Percentiles rank a stretch among this genome's conserved stretches.
Conservation (phyloP, 2,888 invertebrate genomes). For the Leptogaster cylindrica region DNA sequence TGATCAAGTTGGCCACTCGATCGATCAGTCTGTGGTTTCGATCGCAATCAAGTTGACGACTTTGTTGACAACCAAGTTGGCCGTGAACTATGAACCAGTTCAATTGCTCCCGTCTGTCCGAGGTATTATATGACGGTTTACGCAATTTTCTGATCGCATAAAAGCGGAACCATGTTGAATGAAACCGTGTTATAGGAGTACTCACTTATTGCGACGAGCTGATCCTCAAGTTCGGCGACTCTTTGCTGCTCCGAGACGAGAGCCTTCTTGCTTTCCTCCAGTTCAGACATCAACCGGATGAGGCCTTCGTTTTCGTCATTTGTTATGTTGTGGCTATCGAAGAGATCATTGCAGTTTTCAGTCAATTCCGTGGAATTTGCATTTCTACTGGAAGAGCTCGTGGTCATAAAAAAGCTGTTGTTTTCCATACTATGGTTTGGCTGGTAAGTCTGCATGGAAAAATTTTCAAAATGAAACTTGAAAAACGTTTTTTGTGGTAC, state of each 20-base stretch:
- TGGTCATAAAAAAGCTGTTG: constrained; percentile 52
- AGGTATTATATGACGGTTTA: too few species aligned
- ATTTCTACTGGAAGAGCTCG: constrained; percentile 49
- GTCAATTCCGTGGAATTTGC: constrained; percentile 57
- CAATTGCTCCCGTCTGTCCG: too few species aligned
- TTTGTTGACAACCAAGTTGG: too few species aligned
- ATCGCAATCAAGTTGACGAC: too few species aligned
- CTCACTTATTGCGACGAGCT: constrained; percentile 67
- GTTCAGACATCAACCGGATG: constrained; percentile 70
- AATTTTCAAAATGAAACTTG: background rate
- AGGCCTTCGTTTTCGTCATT: constrained; percentile 60
- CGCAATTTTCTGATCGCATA: too few species aligned
- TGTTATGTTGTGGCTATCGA: constrained; percentile 48
- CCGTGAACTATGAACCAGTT: too few species aligned
- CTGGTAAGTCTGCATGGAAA: constrained; percentile 48
- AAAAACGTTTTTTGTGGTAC: background rate
- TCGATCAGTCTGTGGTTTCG: too few species aligned
- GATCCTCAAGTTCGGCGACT: constrained; percentile 78
- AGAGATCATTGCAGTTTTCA: constrained; percentile 48
- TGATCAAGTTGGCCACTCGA: too few species aligned
- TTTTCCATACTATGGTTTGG: constrained; percentile 53
- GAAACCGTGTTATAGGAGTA: constrained; percentile 19
- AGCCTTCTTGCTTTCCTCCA: constrained; percentile 73
- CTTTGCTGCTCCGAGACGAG: constrained; percentile 75
- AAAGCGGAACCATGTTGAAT: too few species aligned